Evolutionary conservation across 2,888 invertebrate species (phyloP), one percentile per base, ranked within the genome.

Genomic region (Octodonta nipae): DNA sequence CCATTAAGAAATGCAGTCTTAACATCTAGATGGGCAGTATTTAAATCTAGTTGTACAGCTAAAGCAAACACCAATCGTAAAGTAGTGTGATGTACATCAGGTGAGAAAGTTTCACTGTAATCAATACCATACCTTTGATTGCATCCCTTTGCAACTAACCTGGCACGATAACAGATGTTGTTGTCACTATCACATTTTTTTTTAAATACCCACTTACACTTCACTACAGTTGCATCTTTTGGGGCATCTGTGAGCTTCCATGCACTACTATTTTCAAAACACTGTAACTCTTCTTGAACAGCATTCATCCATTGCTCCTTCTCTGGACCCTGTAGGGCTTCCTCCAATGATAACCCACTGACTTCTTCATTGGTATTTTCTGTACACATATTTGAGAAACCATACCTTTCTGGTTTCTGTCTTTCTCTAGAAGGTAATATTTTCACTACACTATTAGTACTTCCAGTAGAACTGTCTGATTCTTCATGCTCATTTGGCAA

Each of bases 1-100:
- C 49, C 46, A 41, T 50, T 46, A 12, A 51, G 29, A 36, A 50
- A 48, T 27, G 46, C 50, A n/a, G 46, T 50, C 26, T 34, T 44
- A n/a, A 49, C 45, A 36, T 42, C 43, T 29, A 44, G 30, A 30
- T 49, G 44, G 14, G 7, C 26, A 15, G 43, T 38, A 24, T 28
- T 25, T 15, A 43, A 32, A 15, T 34, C 32, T 16, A 40, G 16
- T 24, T 38, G 33, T 7, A 37, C 38, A 24, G 40, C 16, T 25
- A 46, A 31, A 4, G 43, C 42, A 14, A 47, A 30, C 25, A 49
- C 33, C 15, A 46, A 22, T 38, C 47, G n/a, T n/a, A 30, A 17
- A 14, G 12, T 26, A 5, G 10, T 26, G 10, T 10, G 15, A 7
- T 10, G 28, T 5, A 13, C 6, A 5, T 5, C 28, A 26, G 26